Evolutionary conservation across 2,113 vertebrate species (phyloP), one percentile per base, ranked within the genome.

Genomic region (Halcyon senegalensis): DNA sequence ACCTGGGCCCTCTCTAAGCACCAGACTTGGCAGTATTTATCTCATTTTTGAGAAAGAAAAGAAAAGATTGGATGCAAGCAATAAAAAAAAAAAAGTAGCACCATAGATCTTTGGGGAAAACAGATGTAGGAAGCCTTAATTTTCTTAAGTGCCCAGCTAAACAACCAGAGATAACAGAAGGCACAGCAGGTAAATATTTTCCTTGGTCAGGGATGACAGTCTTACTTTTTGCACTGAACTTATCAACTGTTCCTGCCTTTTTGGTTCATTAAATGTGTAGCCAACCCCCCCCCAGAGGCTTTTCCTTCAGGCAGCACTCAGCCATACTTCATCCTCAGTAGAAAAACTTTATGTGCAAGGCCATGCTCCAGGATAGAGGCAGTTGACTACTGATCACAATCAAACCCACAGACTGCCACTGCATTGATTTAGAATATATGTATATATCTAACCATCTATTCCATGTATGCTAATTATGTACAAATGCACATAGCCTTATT

Each of bases 101-200:
- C 27, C 11, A 50, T 5, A 74, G 73, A 58, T 30, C 55, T 73
- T 89, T 25, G 78, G 60, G 41, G 82, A 70, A 64, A 96, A 95
- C 8, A 88, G 81, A 58, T 50, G 77, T 7, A 89, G 83, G 90
- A 92, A 91, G 24, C 53, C 41, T 96, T 88, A 84, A 94, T 59
- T 97, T 94, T 94, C 76, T 88, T 50, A 94, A 76, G 48, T 91
- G 90, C 46, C 51, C 62, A 76, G 53, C 51, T 94, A 86, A 91
- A 92, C 35, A 72, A 87, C 76, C 44, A 68, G n/a, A 75, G 76
- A 64, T 60, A 94, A 89, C 58, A 85, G 84, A 76, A 66, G 25
- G 13, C 24, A 24, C 0, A 1, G 53, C 43, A 56, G 39, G 28
- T 33, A 59, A 87, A 94, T 21, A 50, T 92, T 95, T 94, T 41